Evolutionary conservation across 2,888 invertebrate genomes (phyloP).

Genomic region (Synergus itoensis): DNA sequence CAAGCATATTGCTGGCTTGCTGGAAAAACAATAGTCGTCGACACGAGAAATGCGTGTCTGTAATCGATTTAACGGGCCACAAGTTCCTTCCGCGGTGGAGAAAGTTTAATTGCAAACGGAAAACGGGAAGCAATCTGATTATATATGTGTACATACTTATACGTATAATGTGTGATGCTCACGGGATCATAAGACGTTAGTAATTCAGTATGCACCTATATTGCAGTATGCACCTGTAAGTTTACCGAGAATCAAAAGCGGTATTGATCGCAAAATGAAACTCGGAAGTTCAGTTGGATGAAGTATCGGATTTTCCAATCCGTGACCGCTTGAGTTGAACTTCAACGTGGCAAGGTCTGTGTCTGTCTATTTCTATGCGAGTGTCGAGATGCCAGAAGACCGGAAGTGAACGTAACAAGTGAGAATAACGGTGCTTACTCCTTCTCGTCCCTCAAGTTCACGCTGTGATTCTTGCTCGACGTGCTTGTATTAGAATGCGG

Average conservation of each 20-base stretch:
- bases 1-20: background rate
- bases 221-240: background rate
- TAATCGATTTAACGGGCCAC: constrained; percentile 39
- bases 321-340: background rate
- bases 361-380: constrained; percentile 20
- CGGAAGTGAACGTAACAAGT: constrained; percentile 67
- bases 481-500: constrained; percentile 32
- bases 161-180: background rate
- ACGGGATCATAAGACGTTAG: background rate
- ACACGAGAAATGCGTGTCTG: constrained; percentile 36
- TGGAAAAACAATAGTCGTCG: constrained; percentile 35
- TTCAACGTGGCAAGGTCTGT: background rate
- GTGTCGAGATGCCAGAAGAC: constrained; percentile 58
- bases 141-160: background rate
- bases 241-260: background rate
- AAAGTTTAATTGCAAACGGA: constrained; percentile 40
- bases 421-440: constrained; percentile 64
- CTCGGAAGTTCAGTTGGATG: background rate
- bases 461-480: constrained; percentile 50
- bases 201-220: background rate
- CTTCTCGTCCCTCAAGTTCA: constrained; percentile 49
- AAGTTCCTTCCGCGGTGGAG: constrained; percentile 30
- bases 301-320: background rate
- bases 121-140: constrained; percentile 23
- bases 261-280: background rate